These are phyloP conservation scores for Hormaphis cornu DNA, from an alignment of 1,140 invertebrate genomes.

Conservation along the genomic window DNA sequence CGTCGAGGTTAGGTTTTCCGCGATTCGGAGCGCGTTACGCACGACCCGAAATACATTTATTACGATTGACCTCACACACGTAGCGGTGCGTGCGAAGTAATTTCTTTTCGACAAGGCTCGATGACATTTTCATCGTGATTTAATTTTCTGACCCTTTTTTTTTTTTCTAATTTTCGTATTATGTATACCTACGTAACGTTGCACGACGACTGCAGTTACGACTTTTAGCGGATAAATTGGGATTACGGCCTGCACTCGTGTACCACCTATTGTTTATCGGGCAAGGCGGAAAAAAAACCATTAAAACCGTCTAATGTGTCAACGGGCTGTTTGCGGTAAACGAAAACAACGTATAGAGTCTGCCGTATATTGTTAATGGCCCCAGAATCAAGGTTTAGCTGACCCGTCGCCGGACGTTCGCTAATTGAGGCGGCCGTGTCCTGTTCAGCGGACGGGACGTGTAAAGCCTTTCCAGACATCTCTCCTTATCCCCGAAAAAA, in stretches of 20 bases:
- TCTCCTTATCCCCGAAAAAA: neutral
- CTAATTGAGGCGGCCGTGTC: neutral
- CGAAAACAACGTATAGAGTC: constrained; percentile 7
- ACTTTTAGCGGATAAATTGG: constrained; percentile 1
- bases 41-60: no score
- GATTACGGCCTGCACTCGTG: neutral
- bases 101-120: no score
- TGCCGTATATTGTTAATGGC: constrained; percentile 22
- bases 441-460: neutral
- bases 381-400: neutral
- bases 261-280: constrained; percentile 22
- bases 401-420: neutral
- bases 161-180: no score
- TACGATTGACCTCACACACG: no score
- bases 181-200: neutral
- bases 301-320: neutral
- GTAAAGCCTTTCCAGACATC: neutral
- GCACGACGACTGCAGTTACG: no score
- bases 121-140: no score
- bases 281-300: neutral
- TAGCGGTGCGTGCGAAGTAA: no score
- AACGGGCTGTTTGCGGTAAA: neutral
- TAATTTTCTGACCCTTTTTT: no score
- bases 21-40: no score
- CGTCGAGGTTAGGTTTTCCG: no score